Conservation (phyloP, 2,797 vertebrate genomes). For the Scolopax bukidnonensis region DNA sequence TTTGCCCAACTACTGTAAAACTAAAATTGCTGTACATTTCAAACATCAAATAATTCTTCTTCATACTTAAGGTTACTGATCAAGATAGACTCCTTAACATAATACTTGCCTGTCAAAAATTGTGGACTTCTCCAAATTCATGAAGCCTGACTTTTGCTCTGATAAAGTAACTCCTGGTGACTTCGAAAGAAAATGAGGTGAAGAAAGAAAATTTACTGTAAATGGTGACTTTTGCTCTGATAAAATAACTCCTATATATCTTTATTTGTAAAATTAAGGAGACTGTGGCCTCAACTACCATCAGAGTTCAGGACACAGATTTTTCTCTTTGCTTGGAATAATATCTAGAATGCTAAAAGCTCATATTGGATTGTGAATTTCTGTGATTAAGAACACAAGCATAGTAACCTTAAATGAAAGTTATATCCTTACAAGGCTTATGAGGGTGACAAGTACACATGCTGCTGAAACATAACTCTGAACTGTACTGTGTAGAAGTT, state of each 20-base stretch:
- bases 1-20: background rate
- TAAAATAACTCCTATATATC: background rate
- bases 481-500: background rate
- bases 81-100: background rate
- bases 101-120: background rate
- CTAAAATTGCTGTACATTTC: background rate
- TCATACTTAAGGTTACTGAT: background rate
- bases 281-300: background rate
- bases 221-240: background rate
- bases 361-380: background rate
- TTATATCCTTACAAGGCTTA: background rate
- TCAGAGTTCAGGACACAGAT: background rate
- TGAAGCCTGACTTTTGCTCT: background rate
- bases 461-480: slow-evolving; percentile 14
- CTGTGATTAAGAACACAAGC: background rate
- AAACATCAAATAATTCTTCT: background rate
- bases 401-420: background rate
- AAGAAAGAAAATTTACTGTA: no score
- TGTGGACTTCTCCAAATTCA: background rate
- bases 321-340: background rate
- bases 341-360: background rate
- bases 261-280: background rate
- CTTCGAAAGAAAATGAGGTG: no score
- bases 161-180: background rate
- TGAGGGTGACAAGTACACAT: background rate